These are phyloP conservation scores for Passer montanus DNA, from an alignment of 2,113 vertebrate species.

Conservation along the genomic window DNA sequence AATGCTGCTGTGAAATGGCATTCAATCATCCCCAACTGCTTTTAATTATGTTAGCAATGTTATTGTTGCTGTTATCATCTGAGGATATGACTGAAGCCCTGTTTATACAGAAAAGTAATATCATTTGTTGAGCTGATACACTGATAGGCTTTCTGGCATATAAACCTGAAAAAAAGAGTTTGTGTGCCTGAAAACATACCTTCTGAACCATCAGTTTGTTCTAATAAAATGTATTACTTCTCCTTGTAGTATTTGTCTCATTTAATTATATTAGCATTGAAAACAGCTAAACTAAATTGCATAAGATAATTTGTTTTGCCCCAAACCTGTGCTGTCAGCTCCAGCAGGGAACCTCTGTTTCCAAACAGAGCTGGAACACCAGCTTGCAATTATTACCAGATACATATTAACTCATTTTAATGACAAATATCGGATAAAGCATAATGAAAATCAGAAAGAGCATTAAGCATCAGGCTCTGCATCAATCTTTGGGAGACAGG, in stretches of 20 bases:
- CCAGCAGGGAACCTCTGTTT: neutral
- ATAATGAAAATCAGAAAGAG: neutral
- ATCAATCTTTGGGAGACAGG: neutral
- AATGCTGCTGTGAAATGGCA: neutral
- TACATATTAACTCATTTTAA: neutral
- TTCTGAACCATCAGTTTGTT: neutral
- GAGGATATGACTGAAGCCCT: constrained; percentile 8
- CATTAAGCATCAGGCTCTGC: neutral
- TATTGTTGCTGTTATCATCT: constrained; percentile 49
- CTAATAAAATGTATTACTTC: neutral
- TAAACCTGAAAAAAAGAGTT: neutral
- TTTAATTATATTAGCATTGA: neutral
- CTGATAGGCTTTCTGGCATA: neutral
- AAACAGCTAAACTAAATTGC: constrained; percentile 10
- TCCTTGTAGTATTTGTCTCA: neutral
- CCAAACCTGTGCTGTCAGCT: neutral
- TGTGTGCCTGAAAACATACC: neutral
- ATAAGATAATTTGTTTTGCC: neutral
- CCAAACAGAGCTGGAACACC: neutral
- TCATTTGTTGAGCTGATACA: neutral
- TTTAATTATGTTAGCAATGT: constrained; percentile 45
- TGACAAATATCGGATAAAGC: neutral
- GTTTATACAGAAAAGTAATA: neutral
- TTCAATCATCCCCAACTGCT: constrained; percentile 20
- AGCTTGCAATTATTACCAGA: neutral